Conservation (phyloP, 2,113 vertebrate genomes). For the Dascyllus trimaculatus region DNA sequence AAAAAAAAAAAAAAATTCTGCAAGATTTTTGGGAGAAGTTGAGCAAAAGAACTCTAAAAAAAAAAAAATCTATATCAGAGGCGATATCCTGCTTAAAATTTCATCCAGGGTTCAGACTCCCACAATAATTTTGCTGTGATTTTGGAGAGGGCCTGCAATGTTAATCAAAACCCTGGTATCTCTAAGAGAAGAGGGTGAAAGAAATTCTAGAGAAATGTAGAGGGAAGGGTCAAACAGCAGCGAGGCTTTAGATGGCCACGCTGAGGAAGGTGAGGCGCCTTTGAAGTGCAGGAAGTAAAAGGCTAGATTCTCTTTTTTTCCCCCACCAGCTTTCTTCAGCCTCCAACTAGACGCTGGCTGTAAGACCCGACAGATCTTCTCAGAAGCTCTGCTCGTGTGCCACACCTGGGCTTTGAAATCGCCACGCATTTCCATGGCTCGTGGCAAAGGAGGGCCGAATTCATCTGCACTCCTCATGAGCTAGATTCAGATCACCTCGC, state of each 20-base stretch:
- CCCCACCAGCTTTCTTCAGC: conserved; percentile 55
- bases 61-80: conserved; percentile 46
- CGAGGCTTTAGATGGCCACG: conserved; percentile 78
- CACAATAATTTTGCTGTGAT: conserved; percentile 50
- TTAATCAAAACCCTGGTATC: conserved; percentile 67
- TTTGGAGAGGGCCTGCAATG: conserved; percentile 63
- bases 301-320: conserved; percentile 66
- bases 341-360: conserved; percentile 59
- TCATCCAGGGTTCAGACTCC: conserved; percentile 52
- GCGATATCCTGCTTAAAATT: conserved; percentile 56
- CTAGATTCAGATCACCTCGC: conserved; percentile 62
- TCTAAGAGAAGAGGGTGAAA: conserved; percentile 37
- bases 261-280: conserved; percentile 76
- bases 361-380: conserved; percentile 77
- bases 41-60: not conserved
- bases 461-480: conserved; percentile 73
- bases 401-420: conserved; percentile 84
- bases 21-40: conserved; percentile 22
- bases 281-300: conserved; percentile 86
- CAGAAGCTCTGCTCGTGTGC: conserved; percentile 74
- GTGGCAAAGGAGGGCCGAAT: conserved; percentile 48
- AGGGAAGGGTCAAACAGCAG: conserved; percentile 67
- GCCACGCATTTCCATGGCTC: conserved; percentile 63
- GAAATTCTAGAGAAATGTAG: conserved; percentile 48
- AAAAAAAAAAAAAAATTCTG: conserved; percentile 12